Evolutionary conservation across 2,797 vertebrate genomes (phyloP), one percentile per base, ranked within the genome.

Genomic region (Margarornis squamiger): DNA sequence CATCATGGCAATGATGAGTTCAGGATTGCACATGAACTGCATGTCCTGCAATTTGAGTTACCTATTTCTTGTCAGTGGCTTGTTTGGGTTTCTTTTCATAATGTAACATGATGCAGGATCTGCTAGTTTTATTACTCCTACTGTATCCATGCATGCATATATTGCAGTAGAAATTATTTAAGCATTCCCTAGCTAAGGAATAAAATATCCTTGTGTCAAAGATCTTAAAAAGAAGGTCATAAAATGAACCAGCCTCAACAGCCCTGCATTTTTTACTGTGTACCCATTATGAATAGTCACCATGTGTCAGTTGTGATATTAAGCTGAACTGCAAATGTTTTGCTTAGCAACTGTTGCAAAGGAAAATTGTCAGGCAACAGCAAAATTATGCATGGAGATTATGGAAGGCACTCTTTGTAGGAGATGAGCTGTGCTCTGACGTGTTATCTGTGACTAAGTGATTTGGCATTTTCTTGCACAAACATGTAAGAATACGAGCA

Each of bases 271-370:
- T 77, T 89, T 72, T 88, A 54, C 34, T 20, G 32, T 48, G 75
- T 75, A 93, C 74, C 75, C 32, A 22, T 71, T 71, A 39, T 36
- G 86, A 83, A 77, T 68, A 70, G 43, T 79, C 46, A 29, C 80
- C 34, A 3, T 48, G 43, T 75, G 61, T 82, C 87, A 75, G 57
- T 58, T 95, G 75, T 71, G 89, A 91, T 84, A 81, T 80, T 90
- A 92, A 92, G 86, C 48, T 74, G 78, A 63, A 81, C 88, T 80
- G 83, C 91, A 86, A 95, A 83, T 95, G 81, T 97, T 96, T 97
- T 95, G 74, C 96, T 91, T 96, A 95, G 94, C 91, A 92, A 96
- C 96, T 88, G 96, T 96, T 92, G 93, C 77, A 86, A 96, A 91
- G 95, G 93, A 96, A 87, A 93, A 90, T 91, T 88, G 80, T 93